Base-by-base conservation (phyloP, 2,113 vertebrate species). In the Natator depressus region DNA sequence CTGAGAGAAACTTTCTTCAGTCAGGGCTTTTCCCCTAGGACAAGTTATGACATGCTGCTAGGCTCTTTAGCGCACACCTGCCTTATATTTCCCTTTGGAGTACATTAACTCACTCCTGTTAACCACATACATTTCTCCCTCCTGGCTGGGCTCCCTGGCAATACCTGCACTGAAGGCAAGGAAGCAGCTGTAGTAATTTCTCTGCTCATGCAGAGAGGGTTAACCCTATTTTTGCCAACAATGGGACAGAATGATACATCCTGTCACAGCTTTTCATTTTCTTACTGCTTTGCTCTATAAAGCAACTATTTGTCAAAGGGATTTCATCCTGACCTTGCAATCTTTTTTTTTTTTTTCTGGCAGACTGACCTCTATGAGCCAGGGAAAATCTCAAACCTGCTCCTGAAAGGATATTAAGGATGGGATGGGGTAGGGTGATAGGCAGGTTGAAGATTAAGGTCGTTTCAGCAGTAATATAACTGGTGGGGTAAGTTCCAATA, bases 71-170 rank as follows among this genome's bases (percentile, higher is more conserved):
- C 87, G 20, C 87, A 89, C 62, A 19, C n/a, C 14, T 20, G 16
- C 91, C 89, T 92, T 22, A 13, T 65, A 46, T 72, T 96, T 93
- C 38, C 35, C 22, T 94, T 88, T 87, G 82, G 75, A 83, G 86
- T 93, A 92, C 53, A 75, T 96, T 87, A 95, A 78, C 76, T 96
- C 72, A 53, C 35, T 86, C 14, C 65, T 95, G 57, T 49, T 88
- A 35, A 46, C 6, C 1, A 0, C 62, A 35, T 14, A 16, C 14
- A 17, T 88, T 46, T 72, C 29, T 83, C 59, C 4, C 22, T 86
- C 14, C 49, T 85, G 13, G 84, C 51, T 91, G 59, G 20, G 53
- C 90, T 94, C 29, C 38, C 27, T 46, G 50, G 14, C 51, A 91
- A 27, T 82, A 80, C 9, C 38, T 89, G 25, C 38, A 50, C 82